These are phyloP conservation scores for Pyrgus malvae DNA, from an alignment of 2,888 invertebrate species.

Conservation along the genomic window DNA sequence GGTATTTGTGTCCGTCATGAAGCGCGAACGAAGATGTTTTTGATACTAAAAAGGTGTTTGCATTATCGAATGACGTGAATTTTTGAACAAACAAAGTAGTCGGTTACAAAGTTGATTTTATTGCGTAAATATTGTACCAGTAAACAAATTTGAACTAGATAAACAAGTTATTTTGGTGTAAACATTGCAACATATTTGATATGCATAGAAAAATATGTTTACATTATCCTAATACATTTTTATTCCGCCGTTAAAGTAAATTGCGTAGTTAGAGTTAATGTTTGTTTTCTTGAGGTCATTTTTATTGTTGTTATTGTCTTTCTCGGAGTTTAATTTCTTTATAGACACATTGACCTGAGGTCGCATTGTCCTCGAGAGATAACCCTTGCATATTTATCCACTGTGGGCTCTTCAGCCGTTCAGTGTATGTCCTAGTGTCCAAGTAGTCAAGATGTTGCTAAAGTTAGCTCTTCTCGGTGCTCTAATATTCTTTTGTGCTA, in stretches of 20 bases:
- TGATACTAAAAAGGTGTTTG: background rate
- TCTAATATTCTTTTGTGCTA: conserved; percentile 63
- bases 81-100: background rate
- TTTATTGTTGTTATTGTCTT: conserved; percentile 34
- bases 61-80: background rate
- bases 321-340: conserved; percentile 43
- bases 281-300: conserved; percentile 31
- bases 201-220: background rate
- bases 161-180: background rate
- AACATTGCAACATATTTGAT: conserved; percentile 15
- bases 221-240: background rate
- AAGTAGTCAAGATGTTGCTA: conserved; percentile 58
- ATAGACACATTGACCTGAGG: conserved; percentile 39
- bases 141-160: conserved; percentile 18
- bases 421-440: conserved; percentile 44
- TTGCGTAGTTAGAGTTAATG: conserved; percentile 27
- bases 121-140: conserved; percentile 17
- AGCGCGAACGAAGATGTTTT: too few species aligned
- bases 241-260: conserved; percentile 5
- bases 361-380: conserved; percentile 37
- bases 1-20: too few species aligned
- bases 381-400: conserved; percentile 41
- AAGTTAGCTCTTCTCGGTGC: conserved; percentile 66
- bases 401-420: conserved; percentile 15
- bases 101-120: background rate